Conservation (phyloP, 2,797 vertebrate genomes). For the Clamator glandarius region DNA sequence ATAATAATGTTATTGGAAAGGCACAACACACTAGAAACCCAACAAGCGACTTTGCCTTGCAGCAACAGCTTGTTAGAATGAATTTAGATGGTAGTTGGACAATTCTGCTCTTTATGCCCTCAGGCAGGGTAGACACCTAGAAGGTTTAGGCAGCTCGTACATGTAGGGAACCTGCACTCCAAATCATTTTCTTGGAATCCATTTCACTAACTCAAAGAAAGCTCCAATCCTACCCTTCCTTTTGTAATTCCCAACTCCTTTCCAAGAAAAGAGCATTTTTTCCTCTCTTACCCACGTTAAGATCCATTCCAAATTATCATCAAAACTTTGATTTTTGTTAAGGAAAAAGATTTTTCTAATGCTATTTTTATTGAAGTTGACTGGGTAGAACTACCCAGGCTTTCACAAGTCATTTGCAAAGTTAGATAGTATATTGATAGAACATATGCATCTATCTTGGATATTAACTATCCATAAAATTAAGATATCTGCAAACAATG, state of each 20-base stretch:
- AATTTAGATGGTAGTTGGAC: neutral
- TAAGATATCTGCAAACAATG: fast-evolving
- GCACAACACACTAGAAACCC: neutral
- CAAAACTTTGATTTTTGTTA: neutral
- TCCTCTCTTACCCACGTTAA: neutral
- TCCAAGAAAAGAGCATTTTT: neutral
- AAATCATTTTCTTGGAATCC: neutral
- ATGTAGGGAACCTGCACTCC: neutral
- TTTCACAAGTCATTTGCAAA: neutral
- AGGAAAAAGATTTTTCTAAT: neutral
- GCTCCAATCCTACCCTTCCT: neutral
- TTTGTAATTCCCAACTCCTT: neutral
- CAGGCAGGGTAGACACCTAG: neutral
- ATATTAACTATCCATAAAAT: neutral
- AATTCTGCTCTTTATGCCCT: neutral
- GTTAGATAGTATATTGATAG: neutral
- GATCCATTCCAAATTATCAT: neutral
- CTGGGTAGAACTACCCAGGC: neutral
- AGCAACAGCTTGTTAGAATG: neutral
- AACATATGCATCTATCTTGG: neutral
- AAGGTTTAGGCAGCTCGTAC: neutral
- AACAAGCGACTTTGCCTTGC: neutral
- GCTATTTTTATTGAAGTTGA: neutral
- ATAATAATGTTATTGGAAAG: fast-evolving
- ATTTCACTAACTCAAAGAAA: neutral